Evolutionary conservation across 2,113 vertebrate genomes (phyloP).

Genomic region (Lichenostomus cassidix): DNA sequence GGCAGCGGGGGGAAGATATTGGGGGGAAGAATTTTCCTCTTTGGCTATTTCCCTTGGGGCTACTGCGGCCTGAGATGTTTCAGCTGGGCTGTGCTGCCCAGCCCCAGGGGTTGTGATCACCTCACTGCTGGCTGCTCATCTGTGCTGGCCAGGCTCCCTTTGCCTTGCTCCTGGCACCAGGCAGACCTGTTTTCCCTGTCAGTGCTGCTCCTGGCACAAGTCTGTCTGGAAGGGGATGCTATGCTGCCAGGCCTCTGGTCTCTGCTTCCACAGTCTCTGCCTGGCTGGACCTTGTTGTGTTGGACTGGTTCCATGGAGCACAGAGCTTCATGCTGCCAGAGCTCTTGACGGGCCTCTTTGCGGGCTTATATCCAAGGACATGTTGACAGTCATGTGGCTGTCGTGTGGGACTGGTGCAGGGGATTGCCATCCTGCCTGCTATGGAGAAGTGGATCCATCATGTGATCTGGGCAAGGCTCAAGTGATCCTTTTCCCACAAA

Average conservation of each 20-base stretch:
- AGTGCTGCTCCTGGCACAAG: rapidly evolving
- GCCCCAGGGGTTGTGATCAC: rapidly evolving
- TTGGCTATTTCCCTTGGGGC: not conserved
- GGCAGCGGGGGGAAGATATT: not conserved
- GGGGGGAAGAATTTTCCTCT: rapidly evolving
- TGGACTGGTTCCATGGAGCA: not conserved
- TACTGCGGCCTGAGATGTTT: not conserved
- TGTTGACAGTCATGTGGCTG: not conserved
- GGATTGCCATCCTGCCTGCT: not conserved
- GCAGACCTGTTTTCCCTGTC: conserved; percentile 8
- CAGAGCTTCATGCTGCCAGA: not conserved
- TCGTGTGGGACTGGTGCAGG: not conserved
- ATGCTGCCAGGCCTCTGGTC: not conserved
- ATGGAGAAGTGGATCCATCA: not conserved
- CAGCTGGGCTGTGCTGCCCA: not conserved
- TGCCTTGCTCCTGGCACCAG: not conserved
- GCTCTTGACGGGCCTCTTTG: not conserved
- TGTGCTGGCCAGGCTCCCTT: not conserved
- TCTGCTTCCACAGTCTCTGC: rapidly evolving
- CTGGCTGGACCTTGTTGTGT: not conserved
- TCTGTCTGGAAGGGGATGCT: not conserved
- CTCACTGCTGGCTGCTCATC: not conserved
- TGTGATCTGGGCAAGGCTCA: not conserved
- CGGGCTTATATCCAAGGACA: not conserved
- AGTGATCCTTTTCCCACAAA: not conserved